Base-by-base conservation (phyloP, 2,888 invertebrate genomes). In the Sthenelais limicola region DNA sequence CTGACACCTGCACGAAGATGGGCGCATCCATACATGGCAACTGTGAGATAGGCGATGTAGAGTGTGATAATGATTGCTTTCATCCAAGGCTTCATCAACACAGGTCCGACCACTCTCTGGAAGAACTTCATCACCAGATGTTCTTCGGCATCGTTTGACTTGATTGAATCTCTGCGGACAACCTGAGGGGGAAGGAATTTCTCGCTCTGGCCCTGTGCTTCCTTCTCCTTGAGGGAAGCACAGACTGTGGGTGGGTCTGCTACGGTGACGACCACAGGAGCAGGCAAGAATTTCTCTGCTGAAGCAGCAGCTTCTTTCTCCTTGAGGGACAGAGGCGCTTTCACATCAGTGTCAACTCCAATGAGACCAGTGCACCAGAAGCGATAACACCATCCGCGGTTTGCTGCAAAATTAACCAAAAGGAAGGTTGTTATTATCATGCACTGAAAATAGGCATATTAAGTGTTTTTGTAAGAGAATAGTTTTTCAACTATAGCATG, bases 51-150 rank as follows among this genome's bases (percentile, higher is more conserved):
- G 49, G 35, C 26, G 7, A 52, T 21, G 38, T 70, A 74, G 4
- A 73, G 35, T 1, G 66, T 15, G 26, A 73, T 15, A n/a, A 70
- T 28, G 15, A 66, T 58, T 3, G 73, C 38, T 56, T 73, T 69
- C 9, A 38, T 47, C 32, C 49, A 48, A 28, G 66, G 48, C 28
- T 68, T 66, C 67, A 67, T 70, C 35, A 74, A 30, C n/a, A 38
- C n/a, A 4, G 73, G 73, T 4, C 56, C 74, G 32, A 74, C 54
- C 9, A 51, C 38, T 21, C 54, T 33, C 38, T 62, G 33, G 72
- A 74, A 72, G 66, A 74, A 74, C 49, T 49, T 56, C 72, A 72
- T 72, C 62, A 58, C 51, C 18, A 58, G 58, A 32, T 71, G 71
- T 15, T 71, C 71, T 1, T 38, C 38, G 18, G 43, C 62, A 47